These are phyloP conservation scores for Australoheros facetus DNA, from an alignment of 2,797 vertebrate genomes.

Conservation along the genomic window DNA sequence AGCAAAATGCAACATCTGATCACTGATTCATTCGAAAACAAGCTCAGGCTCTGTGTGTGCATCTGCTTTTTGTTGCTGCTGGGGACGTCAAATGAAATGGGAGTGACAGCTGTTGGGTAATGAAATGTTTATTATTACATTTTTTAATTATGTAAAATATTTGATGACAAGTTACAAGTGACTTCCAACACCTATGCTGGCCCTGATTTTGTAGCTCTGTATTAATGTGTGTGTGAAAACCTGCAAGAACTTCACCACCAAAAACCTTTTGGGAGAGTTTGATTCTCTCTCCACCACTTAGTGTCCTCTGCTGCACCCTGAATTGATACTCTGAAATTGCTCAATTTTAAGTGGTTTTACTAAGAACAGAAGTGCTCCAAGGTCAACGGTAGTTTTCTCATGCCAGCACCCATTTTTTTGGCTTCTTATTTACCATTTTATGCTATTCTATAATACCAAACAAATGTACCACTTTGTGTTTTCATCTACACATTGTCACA, in stretches of 20 bases:
- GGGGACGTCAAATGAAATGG: conserved; percentile 14
- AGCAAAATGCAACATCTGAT: conserved; percentile 60
- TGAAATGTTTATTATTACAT: neutral
- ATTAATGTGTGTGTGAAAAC: neutral
- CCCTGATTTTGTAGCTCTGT: neutral
- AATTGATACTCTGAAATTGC: neutral
- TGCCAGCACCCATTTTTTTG: rapidly evolving
- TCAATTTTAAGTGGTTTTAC: conserved; percentile 13
- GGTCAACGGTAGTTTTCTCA: neutral
- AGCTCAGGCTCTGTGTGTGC: neutral
- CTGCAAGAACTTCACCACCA: neutral
- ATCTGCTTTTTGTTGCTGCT: conserved; percentile 5
- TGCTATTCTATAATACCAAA: neutral
- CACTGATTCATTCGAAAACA: conserved; percentile 20
- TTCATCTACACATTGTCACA: neutral
- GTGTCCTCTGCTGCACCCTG: neutral
- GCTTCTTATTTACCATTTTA: neutral
- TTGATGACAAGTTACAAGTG: rapidly evolving
- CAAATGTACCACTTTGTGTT: neutral
- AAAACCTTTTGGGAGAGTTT: rapidly evolving
- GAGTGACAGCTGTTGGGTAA: neutral
- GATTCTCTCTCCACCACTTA: neutral
- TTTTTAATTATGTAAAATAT: neutral
- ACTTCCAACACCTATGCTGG: neutral
- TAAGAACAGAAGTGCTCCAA: conserved; percentile 1